Evolutionary conservation across 35 echinoderm and acorn worm species (phyloP).

Genomic region (Apostichopus californicus): DNA sequence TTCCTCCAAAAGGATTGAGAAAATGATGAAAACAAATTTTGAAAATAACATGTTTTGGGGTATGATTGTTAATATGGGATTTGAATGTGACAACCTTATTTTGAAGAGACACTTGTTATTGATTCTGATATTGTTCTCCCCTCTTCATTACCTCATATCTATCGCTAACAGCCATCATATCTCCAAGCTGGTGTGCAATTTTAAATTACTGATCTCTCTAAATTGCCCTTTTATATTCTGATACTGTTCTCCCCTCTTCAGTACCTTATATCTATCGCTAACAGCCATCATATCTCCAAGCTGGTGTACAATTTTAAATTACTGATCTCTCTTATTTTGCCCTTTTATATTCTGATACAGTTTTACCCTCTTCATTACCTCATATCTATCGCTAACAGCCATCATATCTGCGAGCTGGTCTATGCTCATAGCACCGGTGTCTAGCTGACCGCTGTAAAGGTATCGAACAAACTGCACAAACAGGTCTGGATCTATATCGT

Average conservation of each 20-base stretch:
- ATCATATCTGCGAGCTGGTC: constrained; percentile 89
- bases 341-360: too few relatives aligned
- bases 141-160: constrained; percentile 5
- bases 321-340: too few relatives aligned
- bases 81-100: too few relatives aligned
- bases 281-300: constrained; percentile 3
- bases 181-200: background rate
- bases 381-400: constrained; percentile 89
- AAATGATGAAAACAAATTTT: too few relatives aligned
- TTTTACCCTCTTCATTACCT: constrained; percentile 20
- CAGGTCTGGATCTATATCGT: constrained; percentile 70
- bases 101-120: too few relatives aligned
- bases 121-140: too few relatives aligned
- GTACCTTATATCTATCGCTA: constrained; percentile 14
- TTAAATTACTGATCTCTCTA: too few relatives aligned
- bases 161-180: constrained; percentile 9
- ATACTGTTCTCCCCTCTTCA: too few relatives aligned
- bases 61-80: too few relatives aligned
- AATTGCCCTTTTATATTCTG: too few relatives aligned
- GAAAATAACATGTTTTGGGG: too few relatives aligned
- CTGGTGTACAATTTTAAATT: background rate
- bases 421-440: constrained; percentile 60
- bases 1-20: too few relatives aligned
- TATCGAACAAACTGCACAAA: constrained; percentile 76
- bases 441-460: constrained; percentile 67